Evolutionary conservation across 2,888 invertebrate species (phyloP), one percentile per base, ranked within the genome.

Genomic region (Polymixis flavicincta): DNA sequence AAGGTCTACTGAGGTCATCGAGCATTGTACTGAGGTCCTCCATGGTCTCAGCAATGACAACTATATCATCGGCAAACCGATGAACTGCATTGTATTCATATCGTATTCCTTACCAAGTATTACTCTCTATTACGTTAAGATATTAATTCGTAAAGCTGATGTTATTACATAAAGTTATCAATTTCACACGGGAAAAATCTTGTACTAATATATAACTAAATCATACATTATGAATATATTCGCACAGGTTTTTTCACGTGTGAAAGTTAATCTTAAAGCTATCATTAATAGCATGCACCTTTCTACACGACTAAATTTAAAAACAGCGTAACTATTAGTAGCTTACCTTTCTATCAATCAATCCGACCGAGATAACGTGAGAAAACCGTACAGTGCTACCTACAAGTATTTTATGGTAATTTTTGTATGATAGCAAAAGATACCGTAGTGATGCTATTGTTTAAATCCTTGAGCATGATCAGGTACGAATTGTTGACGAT

Each of bases 281-380:
- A 72, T 72, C 71, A 80, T 76, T 70, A 82, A 60, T 59, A 45
- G 55, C 37, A 63, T 67, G 42, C 64, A 76, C 72, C 81, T 84
- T 84, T 80, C 76, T 76, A 80, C 19, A 64, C n/a, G 9, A 71
- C 28, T 64, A 68, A 80, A 80, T 76, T 76, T 76, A 80, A 80
- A 73, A 84, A 57, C 76, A 71, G 48, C 84, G 55, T 75, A 66
- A 80, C 61, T 82, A 22, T 71, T 65, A 52, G 7, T 59, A 57
- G 32, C 42, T 37, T 14, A 59, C 66, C 70, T 82, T 84, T 82
- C 80, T 67, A 70, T 66, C 37, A 72, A 73, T 82, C 70, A 73
- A 73, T 80, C 22, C 48, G 60, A 45, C 45, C 25, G 45, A 69
- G 61, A 63, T 63, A 48, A 60, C 67, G 76, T 80, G 72, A 57